phyloP scores from a whole-genome alignment of 2,797 vertebrate species.

The Pseudochirops cupreus region DNA sequence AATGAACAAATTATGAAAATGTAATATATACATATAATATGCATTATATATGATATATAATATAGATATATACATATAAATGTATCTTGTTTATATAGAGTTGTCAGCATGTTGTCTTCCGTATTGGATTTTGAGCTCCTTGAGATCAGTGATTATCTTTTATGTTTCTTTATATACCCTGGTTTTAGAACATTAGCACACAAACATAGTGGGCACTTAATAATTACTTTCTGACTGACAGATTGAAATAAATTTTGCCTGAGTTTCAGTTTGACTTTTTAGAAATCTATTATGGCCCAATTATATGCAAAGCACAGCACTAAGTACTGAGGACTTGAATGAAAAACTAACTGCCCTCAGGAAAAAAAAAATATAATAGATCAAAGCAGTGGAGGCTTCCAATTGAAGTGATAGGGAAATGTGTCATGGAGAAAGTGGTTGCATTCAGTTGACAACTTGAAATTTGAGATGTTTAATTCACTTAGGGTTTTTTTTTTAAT shows the following conservation, averaged over 20 bases:
- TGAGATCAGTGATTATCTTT: background rate
- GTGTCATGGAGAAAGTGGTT: background rate
- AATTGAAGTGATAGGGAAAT: background rate
- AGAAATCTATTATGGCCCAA: background rate
- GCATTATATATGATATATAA: too few relatives aligned
- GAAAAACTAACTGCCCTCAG: background rate
- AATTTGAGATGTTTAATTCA: background rate
- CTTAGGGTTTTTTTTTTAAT: background rate
- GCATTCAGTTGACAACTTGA: background rate
- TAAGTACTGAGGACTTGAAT: background rate
- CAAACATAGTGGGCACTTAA: background rate
- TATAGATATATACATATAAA: too few relatives aligned
- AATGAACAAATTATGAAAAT: background rate
- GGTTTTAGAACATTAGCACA: background rate
- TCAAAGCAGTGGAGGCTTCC: background rate
- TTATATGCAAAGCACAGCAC: background rate
- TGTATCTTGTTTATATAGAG: too few relatives aligned
- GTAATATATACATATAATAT: background rate
- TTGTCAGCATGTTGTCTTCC: too few relatives aligned
- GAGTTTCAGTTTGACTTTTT: background rate
- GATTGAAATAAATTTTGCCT: background rate
- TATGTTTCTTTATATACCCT: background rate
- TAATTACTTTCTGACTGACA: background rate
- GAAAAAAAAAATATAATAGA: background rate
- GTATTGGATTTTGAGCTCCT: background rate